These are phyloP conservation scores for Nettapus auritus DNA, from an alignment of 2,113 vertebrate species.

Conservation along the genomic window DNA sequence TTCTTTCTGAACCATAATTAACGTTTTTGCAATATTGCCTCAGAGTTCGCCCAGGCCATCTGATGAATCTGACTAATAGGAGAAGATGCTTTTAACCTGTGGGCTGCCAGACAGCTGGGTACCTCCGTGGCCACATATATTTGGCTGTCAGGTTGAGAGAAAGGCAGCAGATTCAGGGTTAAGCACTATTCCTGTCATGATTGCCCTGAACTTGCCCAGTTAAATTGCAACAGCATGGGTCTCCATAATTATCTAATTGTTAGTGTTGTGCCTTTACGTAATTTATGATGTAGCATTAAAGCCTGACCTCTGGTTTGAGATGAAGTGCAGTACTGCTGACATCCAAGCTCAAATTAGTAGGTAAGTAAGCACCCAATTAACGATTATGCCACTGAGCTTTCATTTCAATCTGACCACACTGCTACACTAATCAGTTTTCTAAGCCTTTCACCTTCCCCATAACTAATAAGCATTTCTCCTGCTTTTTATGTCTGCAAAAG, in stretches of 20 bases:
- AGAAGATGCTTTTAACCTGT: conserved; percentile 68
- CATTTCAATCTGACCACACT: conserved; percentile 80
- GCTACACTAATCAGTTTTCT: conserved; percentile 82
- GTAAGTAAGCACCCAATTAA: conserved; percentile 84
- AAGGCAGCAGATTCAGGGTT: conserved; percentile 73
- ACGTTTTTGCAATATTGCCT: conserved; percentile 68
- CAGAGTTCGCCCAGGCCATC: conserved; percentile 24
- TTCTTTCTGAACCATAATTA: conserved; percentile 64
- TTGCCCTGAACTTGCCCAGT: conserved; percentile 80
- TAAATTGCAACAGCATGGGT: conserved; percentile 81
- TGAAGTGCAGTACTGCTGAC: conserved; percentile 77
- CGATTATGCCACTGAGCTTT: conserved; percentile 76
- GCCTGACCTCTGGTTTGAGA: conserved; percentile 80
- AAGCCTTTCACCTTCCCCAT: conserved; percentile 78
- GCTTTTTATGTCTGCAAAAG: conserved; percentile 74
- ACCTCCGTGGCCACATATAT: neutral
- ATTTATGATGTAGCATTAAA: conserved; percentile 83
- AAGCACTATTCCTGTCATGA: conserved; percentile 74
- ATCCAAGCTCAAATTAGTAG: conserved; percentile 83
- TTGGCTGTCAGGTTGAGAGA: conserved; percentile 41
- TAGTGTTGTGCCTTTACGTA: conserved; percentile 80
- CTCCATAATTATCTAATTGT: conserved; percentile 85
- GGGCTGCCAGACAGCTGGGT: conserved; percentile 37
- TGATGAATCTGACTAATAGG: conserved; percentile 57
- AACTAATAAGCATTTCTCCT: conserved; percentile 78